Base-by-base conservation (phyloP, 2,113 vertebrate genomes). In the Tetrao urogallus region DNA sequence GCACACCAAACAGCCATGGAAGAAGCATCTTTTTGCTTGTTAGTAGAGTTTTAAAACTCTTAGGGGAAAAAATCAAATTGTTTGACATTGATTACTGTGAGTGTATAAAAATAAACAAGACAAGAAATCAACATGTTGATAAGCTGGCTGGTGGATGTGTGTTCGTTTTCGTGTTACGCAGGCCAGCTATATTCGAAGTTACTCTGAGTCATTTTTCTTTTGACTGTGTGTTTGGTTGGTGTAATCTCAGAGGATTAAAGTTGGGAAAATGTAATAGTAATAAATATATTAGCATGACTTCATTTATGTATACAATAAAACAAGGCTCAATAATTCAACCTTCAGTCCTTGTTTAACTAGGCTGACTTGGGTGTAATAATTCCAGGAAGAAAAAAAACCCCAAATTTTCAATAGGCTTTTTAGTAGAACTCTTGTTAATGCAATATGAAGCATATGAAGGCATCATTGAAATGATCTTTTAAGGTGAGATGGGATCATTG, bases 161-260 rank as follows among this genome's bases (percentile, higher is more conserved):
- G 3, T 34, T 67, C 11, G 38, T 8, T 6, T 64, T 52, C 54
- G 56, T 88, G 82, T 90, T 64, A 65, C 74, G 21, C 15, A 32
- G 12, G 76, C 21, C 32, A 61, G 86, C 82, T 66, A 28, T 13
- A 73, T 81, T 89, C 14, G 45, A 43, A 40, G 38, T 32, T 74
- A 10, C 57, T 89, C 24, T 71, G 8, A 8, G 81, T 78, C 7
- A 52, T 90, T 96, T 94, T 91, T 57, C 61, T 18, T 93, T 89
- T 86, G 64, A 65, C 60, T 74, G 19, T 73, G 3, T 65, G 32
- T 75, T 85, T 82, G 86, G 48, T 56, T 47, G 74, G 21, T 83
- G 61, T 13, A 54, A 72, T 63, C 34, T 79, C 22, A 63, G 30
- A 79, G 47, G 27, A 64, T n/a, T 92, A 21, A 72, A 38, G 5